phyloP scores from a whole-genome alignment of 1,140 invertebrate genomes.

The Ephestia elutella region DNA sequence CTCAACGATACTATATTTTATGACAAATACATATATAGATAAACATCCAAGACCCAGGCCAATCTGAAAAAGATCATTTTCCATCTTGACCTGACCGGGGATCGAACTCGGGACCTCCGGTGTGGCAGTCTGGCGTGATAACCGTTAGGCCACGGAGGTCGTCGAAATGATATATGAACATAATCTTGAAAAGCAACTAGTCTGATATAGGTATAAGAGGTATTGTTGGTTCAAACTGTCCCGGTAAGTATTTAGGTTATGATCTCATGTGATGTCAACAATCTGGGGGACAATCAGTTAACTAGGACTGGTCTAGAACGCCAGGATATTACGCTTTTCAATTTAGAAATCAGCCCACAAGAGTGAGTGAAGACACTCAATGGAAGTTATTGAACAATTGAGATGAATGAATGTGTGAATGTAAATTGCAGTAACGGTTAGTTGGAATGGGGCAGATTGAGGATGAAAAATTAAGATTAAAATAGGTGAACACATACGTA shows the following conservation, averaged over 20 bases:
- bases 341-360: not conserved
- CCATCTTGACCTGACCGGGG: no score
- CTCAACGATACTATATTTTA: no score
- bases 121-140: no score
- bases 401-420: constrained; percentile 1
- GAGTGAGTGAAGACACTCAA: not conserved
- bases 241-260: not conserved
- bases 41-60: no score
- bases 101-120: no score
- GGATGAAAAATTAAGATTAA: not conserved
- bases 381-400: not conserved
- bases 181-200: no score
- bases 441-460: not conserved
- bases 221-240: not conserved
- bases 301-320: not conserved
- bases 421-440: not conserved
- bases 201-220: no score
- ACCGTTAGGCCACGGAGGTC: no score
- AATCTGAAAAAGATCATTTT: no score
- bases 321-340: not conserved
- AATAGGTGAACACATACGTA: not conserved
- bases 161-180: no score
- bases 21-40: no score
- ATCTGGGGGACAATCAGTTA: not conserved
- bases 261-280: not conserved